Conservation (phyloP, 2,888 invertebrate genomes). For the Lepidonotus clava region DNA sequence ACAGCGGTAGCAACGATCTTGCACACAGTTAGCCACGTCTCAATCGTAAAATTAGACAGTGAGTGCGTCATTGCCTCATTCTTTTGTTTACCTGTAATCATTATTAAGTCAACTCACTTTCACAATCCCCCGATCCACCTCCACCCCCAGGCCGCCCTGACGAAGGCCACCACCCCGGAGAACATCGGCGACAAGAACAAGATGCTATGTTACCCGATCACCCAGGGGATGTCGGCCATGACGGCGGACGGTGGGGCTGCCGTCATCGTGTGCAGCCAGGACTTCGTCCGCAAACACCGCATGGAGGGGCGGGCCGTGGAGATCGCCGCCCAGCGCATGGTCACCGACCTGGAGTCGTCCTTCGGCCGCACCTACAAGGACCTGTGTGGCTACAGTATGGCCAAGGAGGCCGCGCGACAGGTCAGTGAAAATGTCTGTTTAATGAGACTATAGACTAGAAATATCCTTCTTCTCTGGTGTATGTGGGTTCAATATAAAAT, state of each 20-base stretch:
- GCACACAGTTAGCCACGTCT: too few relatives aligned
- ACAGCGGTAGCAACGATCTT: too few relatives aligned
- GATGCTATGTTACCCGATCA: conserved; percentile 74
- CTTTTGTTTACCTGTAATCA: too few relatives aligned
- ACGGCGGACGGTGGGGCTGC: conserved; percentile 64
- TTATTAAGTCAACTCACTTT: too few relatives aligned
- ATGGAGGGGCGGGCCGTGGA: conserved; percentile 57
- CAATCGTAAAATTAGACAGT: too few relatives aligned
- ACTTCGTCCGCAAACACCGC: conserved; percentile 54
- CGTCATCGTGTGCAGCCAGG: conserved; percentile 60
- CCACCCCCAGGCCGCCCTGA: not conserved
- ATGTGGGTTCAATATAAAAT: too few relatives aligned
- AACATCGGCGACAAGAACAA: conserved; percentile 67
- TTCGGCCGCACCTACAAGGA: conserved; percentile 58
- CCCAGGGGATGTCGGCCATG: conserved; percentile 73
- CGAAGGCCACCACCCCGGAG: conserved; percentile 65
- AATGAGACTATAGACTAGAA: too few relatives aligned
- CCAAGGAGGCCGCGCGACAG: conserved; percentile 56
- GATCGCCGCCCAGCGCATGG: conserved; percentile 61
- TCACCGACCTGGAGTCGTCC: conserved; percentile 61
- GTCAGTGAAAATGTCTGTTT: not conserved
- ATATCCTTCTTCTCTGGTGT: too few relatives aligned
- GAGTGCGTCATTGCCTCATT: too few relatives aligned
- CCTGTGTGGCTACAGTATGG: conserved; percentile 59
- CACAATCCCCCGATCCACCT: too few relatives aligned